Evolutionary conservation across 2,888 invertebrate species (phyloP), one percentile per base, ranked within the genome.

Genomic region (Pilophorus perplexus): DNA sequence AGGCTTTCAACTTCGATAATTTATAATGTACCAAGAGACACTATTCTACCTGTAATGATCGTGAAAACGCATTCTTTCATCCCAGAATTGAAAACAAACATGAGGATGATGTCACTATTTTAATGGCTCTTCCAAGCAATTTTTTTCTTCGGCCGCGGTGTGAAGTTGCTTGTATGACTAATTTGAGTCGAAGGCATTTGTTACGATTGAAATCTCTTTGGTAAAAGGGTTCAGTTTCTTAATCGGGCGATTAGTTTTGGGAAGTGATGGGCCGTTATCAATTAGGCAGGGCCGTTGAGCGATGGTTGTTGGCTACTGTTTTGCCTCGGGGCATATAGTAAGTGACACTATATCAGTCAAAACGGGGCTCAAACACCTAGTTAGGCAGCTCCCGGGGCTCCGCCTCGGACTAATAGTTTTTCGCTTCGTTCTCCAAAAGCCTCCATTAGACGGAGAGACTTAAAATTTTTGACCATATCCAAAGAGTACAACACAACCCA

Each of bases 341-440:
- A 65, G 65, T 65, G 65, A 65, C 65, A 65, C 65, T 42, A 33
- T 65, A 65, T 65, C 65, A 65, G 54, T 65, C 65, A 65, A 65
- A 59, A 55, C 54, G 23, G 23, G 22, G 4, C 33, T 25, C 65
- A 33, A 65, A 65, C 65, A 65, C 65, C 65, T 65, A 55, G 52
- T 65, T 65, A 64, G 37, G 16, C 23, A 27, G 52, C 52, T 52
- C 28, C 52, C 28, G 52, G 27, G 59, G 40, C 27, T 18, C 25
- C 28, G 12, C 22, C 25, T 38, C 42, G 8, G 42, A 59, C 59
- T 59, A 59, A 59, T 59, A 59, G 59, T 59, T 59, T 59, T 59
- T 25, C 42, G 28, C 52, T 52, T 52, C 52, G 52, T 52, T 28
- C 25, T 23, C 12, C 33, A 12, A n/a, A 14, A 28, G 16, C 52